Base-by-base conservation (phyloP, 2,113 vertebrate species). In the Perca schrenkii region DNA sequence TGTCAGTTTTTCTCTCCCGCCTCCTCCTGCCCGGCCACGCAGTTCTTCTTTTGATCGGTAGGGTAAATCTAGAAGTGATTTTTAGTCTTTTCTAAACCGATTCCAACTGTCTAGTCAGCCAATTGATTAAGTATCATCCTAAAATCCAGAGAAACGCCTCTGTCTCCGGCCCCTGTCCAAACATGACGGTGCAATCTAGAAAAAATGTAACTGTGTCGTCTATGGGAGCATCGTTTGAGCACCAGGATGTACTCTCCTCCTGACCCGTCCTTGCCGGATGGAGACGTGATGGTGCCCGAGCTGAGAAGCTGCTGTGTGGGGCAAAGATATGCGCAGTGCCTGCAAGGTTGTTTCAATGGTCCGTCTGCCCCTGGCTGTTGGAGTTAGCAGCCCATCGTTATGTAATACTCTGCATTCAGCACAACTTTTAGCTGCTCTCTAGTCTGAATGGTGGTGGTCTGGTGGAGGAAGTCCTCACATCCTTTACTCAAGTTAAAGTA, bases 1-100 rank as follows among this genome's bases (percentile, higher is more conserved):
- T 96, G 95, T 96, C 95, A 94, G 88, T 93, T 94, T 93, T 86
- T 86, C 75, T 58, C 58, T 54, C 56, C 74, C 79, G 89, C 87
- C 89, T 83, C 86, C 84, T 82, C 79, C 70, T 19, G 31, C 53
- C 49, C 54, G 83, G 86, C 77, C 84, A 74, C 88, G 94, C 93
- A 95, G 85, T 93, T 94, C 93, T 87, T 63, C 84, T 73, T 76
- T 17, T 86, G 85, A 73, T 87, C 93, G 79, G 81, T 90, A 87
- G 89, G 86, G 84, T 80, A 74, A 67, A 89, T 81, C 88, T 89
- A 90, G 88, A 93, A 92, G 90, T 92, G 82, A 36, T 77, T 57
- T 78, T 43, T 46, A 5, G 15, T 36, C 4, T 50, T 25, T 46
- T 64, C 28, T 54, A 4, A 54, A 40, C 46, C 25, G 14, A 34